Conservation (phyloP, 1,140 invertebrate genomes). For the Medauroidea extradentata region DNA sequence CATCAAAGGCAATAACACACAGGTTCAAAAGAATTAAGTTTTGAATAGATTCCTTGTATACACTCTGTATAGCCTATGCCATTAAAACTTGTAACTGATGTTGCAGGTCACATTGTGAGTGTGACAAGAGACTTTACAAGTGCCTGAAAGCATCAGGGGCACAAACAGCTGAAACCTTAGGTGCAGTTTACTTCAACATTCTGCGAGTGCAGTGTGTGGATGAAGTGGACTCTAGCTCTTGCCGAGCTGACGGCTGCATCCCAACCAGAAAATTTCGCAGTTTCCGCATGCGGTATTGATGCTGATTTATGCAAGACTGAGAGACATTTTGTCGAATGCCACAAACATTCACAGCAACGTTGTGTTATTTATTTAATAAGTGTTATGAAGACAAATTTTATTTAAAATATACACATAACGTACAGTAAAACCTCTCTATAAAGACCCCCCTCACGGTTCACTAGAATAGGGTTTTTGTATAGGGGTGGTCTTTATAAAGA, state of each 20-base stretch:
- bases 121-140: constrained; percentile 73
- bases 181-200: constrained; percentile 83
- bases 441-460: too few relatives aligned
- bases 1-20: neutral
- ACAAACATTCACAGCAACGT: too few relatives aligned
- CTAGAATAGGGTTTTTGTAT: too few relatives aligned
- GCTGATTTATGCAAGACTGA: too few relatives aligned
- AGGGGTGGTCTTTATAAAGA: too few relatives aligned
- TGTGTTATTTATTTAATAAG: too few relatives aligned
- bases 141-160: constrained; percentile 71
- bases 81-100: neutral
- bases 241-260: neutral
- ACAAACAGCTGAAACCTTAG: constrained; percentile 68
- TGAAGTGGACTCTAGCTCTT: constrained; percentile 34
- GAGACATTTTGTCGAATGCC: too few relatives aligned
- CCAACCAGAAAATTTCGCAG: too few relatives aligned
- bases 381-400: too few relatives aligned
- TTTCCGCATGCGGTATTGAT: too few relatives aligned
- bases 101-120: constrained; percentile 71
- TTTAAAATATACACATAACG: too few relatives aligned
- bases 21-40: neutral
- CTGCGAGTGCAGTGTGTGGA: constrained; percentile 73
- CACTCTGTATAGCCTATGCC: neutral
- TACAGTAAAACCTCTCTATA: too few relatives aligned
- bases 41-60: neutral